phyloP scores from a whole-genome alignment of 1,140 invertebrate genomes.

The Geopemphigus sp. region DNA sequence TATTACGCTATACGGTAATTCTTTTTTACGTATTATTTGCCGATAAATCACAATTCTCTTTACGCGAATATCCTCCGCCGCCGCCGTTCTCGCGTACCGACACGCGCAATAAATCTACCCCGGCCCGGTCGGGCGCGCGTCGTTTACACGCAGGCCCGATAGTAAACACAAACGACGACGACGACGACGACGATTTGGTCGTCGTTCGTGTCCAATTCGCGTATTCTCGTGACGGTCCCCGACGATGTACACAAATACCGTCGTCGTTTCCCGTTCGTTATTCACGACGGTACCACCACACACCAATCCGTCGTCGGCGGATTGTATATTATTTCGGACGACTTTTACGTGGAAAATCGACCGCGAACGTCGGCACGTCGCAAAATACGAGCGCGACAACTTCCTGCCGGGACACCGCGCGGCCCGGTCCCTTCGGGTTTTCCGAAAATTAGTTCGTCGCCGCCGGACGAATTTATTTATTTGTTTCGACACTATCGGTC shows the following conservation, averaged over 20 bases:
- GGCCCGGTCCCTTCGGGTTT: slow-evolving; percentile 21
- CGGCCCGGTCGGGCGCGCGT: too few species aligned
- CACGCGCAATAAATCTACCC: background rate
- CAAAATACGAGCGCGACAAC: background rate
- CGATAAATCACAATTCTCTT: slow-evolving; percentile 28
- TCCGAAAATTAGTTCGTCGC: slow-evolving; percentile 23
- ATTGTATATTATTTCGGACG: background rate
- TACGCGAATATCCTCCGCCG: background rate
- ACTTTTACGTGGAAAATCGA: slow-evolving; percentile 18
- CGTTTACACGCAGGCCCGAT: too few species aligned
- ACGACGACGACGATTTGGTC: too few species aligned
- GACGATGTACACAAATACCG: too few species aligned
- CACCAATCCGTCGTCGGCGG: background rate
- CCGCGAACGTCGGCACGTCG: background rate
- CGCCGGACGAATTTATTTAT: too few species aligned
- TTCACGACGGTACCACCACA: too few species aligned
- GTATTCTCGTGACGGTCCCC: too few species aligned
- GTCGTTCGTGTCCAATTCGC: slow-evolving; percentile 10
- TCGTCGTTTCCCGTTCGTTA: too few species aligned
- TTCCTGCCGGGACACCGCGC: slow-evolving; percentile 27
- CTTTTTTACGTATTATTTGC: too few species aligned
- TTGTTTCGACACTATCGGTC: too few species aligned
- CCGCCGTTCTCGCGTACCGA: background rate
- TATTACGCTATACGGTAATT: background rate
- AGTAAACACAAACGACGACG: too few species aligned